Evolutionary conservation across 92 coral and sea anemone species (phyloP), one percentile per base, ranked within the genome.

Genomic region (Phenganax subtilis): DNA sequence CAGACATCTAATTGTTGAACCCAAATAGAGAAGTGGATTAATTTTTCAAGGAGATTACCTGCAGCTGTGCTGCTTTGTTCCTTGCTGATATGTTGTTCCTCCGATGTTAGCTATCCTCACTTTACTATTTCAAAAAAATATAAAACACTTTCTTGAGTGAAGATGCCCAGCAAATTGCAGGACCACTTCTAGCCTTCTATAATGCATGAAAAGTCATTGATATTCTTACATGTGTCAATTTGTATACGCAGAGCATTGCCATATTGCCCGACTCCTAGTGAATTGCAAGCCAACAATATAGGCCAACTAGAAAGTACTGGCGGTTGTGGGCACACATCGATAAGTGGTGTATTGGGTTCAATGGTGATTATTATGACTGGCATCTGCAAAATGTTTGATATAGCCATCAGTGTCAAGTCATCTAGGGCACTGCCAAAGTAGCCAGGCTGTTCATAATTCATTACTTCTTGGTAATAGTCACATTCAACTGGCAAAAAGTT

Each of bases 391-490:
- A 37, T 20, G 25, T 83, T 83, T 6, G 86, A 60, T 72, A 83
- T 83, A 8, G 84, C 84, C n/a, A 84, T 84, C n/a, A 75, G 87
- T 84, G 76, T 84, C 25, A 84, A 84, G 72, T 84, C 87, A 11
- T 77, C 83, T 53, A 84, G 87, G 51, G 87, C 83, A 25, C 84
- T 84, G 27, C 72, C 75, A 55, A 63, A 66, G 27, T 77, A 84
- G 25, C 83, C 83, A n/a, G 62, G 14, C 12, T 65, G 51, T 66
- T 54, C 51, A 56, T 63, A 84, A 12, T 84, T 76, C 52, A 3
- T 54, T 27, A 30, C 76, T 56, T 84, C 87, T 10, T 54, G 28
- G 29, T 20, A 62, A 75, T 61, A 75, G 67, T 84, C 76, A 17
- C 56, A 51, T 31, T 27, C 65, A 10, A 16, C 67, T 12, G 62